These are phyloP conservation scores for Trinorchestia longiramus DNA, from an alignment of 1,140 invertebrate genomes.

Conservation along the genomic window DNA sequence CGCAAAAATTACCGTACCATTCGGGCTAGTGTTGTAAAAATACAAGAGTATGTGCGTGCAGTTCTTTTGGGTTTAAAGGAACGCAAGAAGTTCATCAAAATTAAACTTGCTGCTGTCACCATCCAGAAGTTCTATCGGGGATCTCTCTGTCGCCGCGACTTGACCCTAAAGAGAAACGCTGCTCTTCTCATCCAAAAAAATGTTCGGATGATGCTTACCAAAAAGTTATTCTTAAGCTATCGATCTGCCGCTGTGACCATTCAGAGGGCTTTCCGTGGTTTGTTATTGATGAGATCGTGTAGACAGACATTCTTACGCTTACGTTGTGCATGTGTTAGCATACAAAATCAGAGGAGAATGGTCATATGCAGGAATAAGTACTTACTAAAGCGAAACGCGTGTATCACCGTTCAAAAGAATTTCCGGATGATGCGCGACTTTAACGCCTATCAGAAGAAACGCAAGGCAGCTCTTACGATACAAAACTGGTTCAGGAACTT, in stretches of 20 bases:
- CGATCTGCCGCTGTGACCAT: background rate
- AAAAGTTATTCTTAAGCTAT: background rate
- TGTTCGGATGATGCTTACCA: background rate
- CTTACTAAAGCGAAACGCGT: background rate
- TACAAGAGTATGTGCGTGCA: background rate
- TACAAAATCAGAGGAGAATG: background rate
- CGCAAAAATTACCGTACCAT: constrained; percentile 12
- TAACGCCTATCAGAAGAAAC: background rate
- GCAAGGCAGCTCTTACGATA: background rate
- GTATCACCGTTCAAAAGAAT: constrained; percentile 23
- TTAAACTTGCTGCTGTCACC: background rate
- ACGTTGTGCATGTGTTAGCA: background rate
- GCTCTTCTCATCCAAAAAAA: background rate
- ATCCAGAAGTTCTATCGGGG: constrained; percentile 19
- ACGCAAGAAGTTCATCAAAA: background rate
- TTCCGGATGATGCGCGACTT: background rate
- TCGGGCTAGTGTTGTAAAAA: background rate
- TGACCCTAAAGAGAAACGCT: background rate
- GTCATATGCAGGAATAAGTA: background rate
- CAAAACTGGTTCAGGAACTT: constrained; percentile 50
- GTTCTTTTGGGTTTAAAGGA: background rate
- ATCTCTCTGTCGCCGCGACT: background rate
- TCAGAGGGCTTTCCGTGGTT: background rate
- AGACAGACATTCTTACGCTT: background rate
- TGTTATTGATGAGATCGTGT: background rate